phyloP scores from a whole-genome alignment of 2,888 invertebrate genomes.

The Caenorhabditis sp. region DNA sequence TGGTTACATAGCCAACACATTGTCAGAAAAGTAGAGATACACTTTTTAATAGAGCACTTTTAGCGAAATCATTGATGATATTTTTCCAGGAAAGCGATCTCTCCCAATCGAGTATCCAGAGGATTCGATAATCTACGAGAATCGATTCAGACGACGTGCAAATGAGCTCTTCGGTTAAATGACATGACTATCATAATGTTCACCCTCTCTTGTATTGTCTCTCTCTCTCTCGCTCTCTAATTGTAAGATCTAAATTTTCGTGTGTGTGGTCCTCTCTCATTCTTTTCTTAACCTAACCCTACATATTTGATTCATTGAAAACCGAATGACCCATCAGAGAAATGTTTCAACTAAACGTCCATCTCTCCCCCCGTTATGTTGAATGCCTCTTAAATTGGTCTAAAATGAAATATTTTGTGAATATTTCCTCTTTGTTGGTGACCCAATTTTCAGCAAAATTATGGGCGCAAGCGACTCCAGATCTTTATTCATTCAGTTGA shows the following conservation, averaged over 20 bases:
- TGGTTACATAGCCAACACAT: conserved; percentile 24
- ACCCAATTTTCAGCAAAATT: no score
- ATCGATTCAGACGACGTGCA: conserved; percentile 54
- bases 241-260: neutral
- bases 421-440: no score
- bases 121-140: conserved; percentile 39
- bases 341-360: no score
- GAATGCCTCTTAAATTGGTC: no score
- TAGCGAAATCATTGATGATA: neutral
- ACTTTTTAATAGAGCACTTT: neutral
- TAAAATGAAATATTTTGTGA: no score
- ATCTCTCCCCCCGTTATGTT: no score
- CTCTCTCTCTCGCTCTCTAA: conserved; percentile 1
- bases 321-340: no score
- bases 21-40: conserved; percentile 5
- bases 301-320: no score
- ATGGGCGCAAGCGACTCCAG: no score
- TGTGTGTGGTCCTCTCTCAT: conserved; percentile 7
- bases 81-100: conserved; percentile 47
- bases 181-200: neutral
- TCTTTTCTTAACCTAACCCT: neutral
- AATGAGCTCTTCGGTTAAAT: conserved; percentile 53
- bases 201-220: neutral
- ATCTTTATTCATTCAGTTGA: no score
- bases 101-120: conserved; percentile 39